These are phyloP conservation scores for Eunapius fragilis DNA, from an alignment of 37 sponge, comb jelly and placozoan genomes.

Conservation along the genomic window DNA sequence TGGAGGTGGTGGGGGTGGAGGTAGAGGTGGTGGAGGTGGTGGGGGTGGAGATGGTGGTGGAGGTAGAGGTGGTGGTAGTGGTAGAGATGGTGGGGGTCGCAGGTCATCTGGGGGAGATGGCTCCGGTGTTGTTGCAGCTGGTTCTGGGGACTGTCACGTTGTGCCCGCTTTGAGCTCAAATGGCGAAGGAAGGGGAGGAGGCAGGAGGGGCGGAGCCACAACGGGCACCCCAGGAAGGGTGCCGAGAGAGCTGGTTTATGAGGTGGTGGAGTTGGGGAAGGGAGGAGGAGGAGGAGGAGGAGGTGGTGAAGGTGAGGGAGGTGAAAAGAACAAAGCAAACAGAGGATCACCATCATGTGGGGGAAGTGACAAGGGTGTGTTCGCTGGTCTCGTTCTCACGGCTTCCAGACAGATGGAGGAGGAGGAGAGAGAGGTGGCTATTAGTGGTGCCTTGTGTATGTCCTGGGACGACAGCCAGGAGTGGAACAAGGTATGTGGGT, in stretches of 20 bases:
- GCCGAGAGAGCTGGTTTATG: no score
- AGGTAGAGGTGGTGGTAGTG: no score
- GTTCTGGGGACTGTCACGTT: no score
- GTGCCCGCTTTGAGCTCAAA: no score
- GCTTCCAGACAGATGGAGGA: slow-evolving; percentile 17
- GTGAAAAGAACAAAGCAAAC: no score
- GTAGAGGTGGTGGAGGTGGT: no score
- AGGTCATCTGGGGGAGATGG: no score
- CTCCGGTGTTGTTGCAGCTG: no score
- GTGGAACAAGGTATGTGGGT: not conserved
- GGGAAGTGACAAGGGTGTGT: slow-evolving; percentile 6
- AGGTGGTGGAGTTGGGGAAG: not conserved
- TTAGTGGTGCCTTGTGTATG: not conserved
- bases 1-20: no score
- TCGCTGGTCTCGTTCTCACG: slow-evolving; percentile 59
- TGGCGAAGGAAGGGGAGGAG: not conserved
- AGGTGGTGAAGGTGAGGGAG: not conserved
- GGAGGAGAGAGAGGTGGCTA: not conserved
- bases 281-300: not conserved
- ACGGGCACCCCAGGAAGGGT: not conserved
- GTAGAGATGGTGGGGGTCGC: no score
- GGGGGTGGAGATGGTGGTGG: no score
- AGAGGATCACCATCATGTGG: no score
- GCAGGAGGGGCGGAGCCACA: not conserved
- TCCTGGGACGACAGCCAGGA: not conserved